Evolutionary conservation across 2,888 invertebrate species (phyloP).

Genomic region (Pandemis cinnamomeana): DNA sequence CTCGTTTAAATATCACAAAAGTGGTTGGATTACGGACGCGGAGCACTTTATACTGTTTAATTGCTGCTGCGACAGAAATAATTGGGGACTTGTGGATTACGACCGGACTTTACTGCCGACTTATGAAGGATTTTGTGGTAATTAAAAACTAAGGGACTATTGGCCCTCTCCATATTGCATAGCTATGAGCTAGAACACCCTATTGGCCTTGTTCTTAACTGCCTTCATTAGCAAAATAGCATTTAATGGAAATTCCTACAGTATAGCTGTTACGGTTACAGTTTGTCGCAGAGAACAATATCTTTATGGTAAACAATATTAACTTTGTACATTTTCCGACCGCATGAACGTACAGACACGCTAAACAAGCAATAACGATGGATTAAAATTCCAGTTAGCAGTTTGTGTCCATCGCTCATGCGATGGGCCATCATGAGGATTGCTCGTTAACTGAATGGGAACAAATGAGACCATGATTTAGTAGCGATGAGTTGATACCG

Average conservation of each 20-base stretch:
- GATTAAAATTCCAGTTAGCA: slow-evolving; percentile 63
- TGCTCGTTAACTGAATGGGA: slow-evolving; percentile 74
- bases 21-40: slow-evolving; percentile 78
- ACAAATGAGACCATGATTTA: slow-evolving; percentile 78
- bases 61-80: slow-evolving; percentile 80
- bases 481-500: slow-evolving; percentile 60
- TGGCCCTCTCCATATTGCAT: slow-evolving; percentile 22
- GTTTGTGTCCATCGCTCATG: slow-evolving; percentile 56
- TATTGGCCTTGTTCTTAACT: slow-evolving; percentile 31
- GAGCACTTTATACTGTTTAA: slow-evolving; percentile 81
- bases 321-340: background rate
- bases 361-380: slow-evolving; percentile 45
- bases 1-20: slow-evolving; percentile 83
- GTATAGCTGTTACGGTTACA: background rate
- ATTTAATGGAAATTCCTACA: slow-evolving; percentile 2
- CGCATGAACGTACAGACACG: background rate
- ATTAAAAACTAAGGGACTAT: slow-evolving; percentile 42
- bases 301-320: background rate
- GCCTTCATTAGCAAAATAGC: slow-evolving; percentile 3
- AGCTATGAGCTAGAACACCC: slow-evolving; percentile 13
- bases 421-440: slow-evolving; percentile 63
- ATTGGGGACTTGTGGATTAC: slow-evolving; percentile 80
- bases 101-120: slow-evolving; percentile 68
- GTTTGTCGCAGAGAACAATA: background rate
- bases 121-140: slow-evolving; percentile 49